A percentile compares a stretch with the other conserved stretches of the same genome.
These are phyloP conservation scores for Characodon lateralis DNA, from an alignment of 2,797 vertebrate species.

Conservation along the genomic window DNA sequence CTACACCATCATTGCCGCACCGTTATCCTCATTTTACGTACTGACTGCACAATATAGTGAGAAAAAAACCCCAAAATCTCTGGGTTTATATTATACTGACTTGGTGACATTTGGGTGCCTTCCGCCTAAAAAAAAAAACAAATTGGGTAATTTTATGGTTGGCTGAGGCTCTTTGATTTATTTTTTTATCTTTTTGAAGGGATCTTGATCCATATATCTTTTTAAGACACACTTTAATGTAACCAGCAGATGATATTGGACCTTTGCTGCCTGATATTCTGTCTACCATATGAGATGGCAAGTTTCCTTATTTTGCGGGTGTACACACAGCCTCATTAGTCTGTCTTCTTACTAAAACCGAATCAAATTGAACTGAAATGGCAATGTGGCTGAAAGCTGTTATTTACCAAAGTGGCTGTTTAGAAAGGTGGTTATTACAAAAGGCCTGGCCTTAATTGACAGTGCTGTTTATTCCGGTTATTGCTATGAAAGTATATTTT, in stretches of 20 bases:
- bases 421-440: neutral
- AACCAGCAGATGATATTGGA: neutral
- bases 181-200: neutral
- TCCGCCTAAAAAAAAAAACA: no score
- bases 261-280: neutral
- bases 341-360: neutral
- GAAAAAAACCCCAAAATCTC: no score
- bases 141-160: neutral
- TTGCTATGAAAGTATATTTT: neutral
- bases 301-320: neutral
- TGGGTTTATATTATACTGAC: no score
- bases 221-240: neutral
- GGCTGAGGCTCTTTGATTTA: neutral
- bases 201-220: no score
- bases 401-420: neutral
- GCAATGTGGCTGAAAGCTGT: neutral
- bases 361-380: neutral
- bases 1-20: no score
- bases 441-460: neutral
- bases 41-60: no score
- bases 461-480: neutral
- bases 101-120: no score
- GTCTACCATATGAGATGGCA: neutral
- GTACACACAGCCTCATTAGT: neutral
- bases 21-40: no score